phyloP scores from a whole-genome alignment of 2,113 vertebrate genomes.

The Felis chaus region DNA sequence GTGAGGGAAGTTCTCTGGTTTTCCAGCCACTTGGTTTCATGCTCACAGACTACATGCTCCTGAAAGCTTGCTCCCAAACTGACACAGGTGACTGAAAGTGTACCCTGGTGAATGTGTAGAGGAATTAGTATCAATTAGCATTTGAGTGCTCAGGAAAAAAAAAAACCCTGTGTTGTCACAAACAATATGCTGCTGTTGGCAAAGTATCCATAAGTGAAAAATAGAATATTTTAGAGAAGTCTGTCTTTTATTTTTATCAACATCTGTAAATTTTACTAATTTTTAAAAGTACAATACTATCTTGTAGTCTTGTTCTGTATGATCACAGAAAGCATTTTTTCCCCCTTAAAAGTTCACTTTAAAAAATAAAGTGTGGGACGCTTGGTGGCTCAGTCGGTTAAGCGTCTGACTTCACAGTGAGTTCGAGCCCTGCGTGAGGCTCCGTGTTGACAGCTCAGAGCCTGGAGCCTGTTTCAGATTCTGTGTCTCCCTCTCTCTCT shows the following conservation, averaged over 20 bases:
- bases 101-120: background rate
- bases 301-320: background rate
- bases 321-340: background rate
- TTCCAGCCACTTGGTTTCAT: background rate
- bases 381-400: too few species aligned
- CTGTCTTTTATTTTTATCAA: background rate
- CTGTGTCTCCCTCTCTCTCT: too few species aligned
- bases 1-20: background rate
- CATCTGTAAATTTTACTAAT: background rate
- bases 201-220: constrained; percentile 22
- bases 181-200: background rate
- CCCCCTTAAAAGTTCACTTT: background rate
- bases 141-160: background rate
- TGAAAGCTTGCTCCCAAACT: background rate
- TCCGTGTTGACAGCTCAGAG: too few species aligned
- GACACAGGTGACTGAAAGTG: background rate
- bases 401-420: too few species aligned
- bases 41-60: background rate
- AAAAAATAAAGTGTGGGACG: background rate
- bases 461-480: too few species aligned
- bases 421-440: too few species aligned
- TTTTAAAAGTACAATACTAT: background rate
- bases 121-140: background rate
- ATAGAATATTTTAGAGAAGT: background rate
- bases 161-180: background rate